These are phyloP conservation scores for Drosophila dunni DNA, from an alignment of 1,140 invertebrate genomes.

Conservation along the genomic window DNA sequence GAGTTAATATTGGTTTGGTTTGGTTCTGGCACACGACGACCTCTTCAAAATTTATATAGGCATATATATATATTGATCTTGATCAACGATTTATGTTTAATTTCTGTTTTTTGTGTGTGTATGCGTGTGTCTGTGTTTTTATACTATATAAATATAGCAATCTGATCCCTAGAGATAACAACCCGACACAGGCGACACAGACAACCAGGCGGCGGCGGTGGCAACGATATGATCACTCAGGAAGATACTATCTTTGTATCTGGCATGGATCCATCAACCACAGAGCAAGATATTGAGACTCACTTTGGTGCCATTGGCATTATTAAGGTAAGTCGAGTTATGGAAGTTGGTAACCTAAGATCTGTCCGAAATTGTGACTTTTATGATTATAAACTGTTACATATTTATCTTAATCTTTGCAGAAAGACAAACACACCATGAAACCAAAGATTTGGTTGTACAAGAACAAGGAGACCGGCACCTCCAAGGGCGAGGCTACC, in stretches of 20 bases:
- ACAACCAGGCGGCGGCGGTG: constrained; percentile 85
- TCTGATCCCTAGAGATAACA: constrained; percentile 16
- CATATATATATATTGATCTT: constrained; percentile 5
- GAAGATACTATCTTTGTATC: constrained; percentile 98
- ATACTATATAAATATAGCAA: constrained; percentile 11
- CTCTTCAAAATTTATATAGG: background rate
- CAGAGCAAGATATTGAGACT: constrained; percentile 94
- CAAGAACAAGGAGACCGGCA: constrained; percentile 96
- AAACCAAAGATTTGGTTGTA: constrained; percentile 99
- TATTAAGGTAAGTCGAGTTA: constrained; percentile 91
- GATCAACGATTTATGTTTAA: constrained; percentile 18
- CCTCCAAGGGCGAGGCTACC: constrained; percentile 98
- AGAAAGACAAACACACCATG: constrained; percentile 97
- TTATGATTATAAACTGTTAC: background rate
- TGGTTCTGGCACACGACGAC: constrained; percentile 16
- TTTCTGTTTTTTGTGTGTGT: constrained; percentile 16
- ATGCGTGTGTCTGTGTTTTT: constrained; percentile 20
- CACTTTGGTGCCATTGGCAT: constrained; percentile 98
- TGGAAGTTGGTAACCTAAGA: no score
- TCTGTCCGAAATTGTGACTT: no score
- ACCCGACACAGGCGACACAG: constrained; percentile 76
- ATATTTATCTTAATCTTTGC: constrained; percentile 66
- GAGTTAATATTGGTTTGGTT: constrained; percentile 24
- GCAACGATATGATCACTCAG: constrained; percentile 92
- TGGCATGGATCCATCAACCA: constrained; percentile 93